phyloP scores from a whole-genome alignment of 1,140 invertebrate species.

The Macrosteles quadrilineatus region DNA sequence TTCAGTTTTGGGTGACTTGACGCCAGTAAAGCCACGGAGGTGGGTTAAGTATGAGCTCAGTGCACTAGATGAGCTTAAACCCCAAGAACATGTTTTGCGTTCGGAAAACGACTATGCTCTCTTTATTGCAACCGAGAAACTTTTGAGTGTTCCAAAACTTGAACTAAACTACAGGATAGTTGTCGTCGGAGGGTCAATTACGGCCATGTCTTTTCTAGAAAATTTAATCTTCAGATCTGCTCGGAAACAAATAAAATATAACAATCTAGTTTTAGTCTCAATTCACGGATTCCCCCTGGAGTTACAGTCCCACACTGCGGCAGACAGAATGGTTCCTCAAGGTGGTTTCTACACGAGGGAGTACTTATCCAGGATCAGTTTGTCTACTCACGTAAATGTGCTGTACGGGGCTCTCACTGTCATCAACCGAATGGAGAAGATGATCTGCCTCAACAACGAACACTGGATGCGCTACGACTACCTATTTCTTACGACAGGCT shows the following conservation, averaged over 20 bases:
- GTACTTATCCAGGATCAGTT: constrained; percentile 54
- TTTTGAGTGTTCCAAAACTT: constrained; percentile 51
- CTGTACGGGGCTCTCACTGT: constrained; percentile 54
- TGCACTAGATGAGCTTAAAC: neutral
- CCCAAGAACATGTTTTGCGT: constrained; percentile 1
- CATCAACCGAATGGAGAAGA: constrained; percentile 60
- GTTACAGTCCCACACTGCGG: constrained; percentile 47
- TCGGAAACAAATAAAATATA: constrained; percentile 50
- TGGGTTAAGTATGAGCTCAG: constrained; percentile 11
- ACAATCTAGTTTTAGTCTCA: constrained; percentile 64
- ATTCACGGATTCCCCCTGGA: constrained; percentile 63
- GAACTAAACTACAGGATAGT: constrained; percentile 66
- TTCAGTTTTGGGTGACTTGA: constrained; percentile 23
- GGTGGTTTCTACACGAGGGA: constrained; percentile 54
- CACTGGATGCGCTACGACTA: constrained; percentile 60
- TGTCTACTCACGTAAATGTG: constrained; percentile 57
- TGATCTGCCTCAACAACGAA: constrained; percentile 55
- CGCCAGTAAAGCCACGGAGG: constrained; percentile 26
- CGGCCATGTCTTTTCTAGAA: constrained; percentile 68
- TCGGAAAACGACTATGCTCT: constrained; percentile 48
- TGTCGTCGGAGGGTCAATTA: constrained; percentile 70
- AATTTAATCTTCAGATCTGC: constrained; percentile 54
- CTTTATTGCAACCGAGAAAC: constrained; percentile 51
- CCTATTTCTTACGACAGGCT: constrained; percentile 60
- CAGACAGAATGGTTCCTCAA: constrained; percentile 54